These are phyloP conservation scores for Drosophila carrolli DNA, from an alignment of 1,140 invertebrate genomes.

Conservation along the genomic window DNA sequence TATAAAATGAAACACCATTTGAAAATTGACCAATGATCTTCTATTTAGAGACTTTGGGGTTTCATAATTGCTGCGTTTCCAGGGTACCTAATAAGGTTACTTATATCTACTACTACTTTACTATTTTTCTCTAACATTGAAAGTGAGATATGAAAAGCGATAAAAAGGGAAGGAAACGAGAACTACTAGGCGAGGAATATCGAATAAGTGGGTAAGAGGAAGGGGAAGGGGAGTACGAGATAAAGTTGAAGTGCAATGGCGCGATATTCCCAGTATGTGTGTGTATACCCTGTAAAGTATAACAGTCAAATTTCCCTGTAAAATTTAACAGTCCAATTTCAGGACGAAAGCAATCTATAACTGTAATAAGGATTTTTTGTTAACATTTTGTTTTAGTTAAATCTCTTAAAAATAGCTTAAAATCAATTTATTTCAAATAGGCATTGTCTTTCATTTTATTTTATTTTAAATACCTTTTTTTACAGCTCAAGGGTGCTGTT, in stretches of 20 bases:
- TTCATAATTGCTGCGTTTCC: not conserved
- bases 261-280: not conserved
- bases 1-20: too few species aligned
- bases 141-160: slow-evolving; percentile 13
- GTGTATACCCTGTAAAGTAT: not conserved
- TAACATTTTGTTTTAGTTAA: too few species aligned
- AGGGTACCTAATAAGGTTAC: not conserved
- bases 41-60: not conserved
- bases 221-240: not conserved
- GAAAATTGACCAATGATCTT: not conserved
- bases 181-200: not conserved
- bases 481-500: too few species aligned
- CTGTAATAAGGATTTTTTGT: too few species aligned
- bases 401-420: too few species aligned
- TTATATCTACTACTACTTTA: not conserved
- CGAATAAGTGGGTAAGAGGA: not conserved
- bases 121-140: slow-evolving; percentile 18
- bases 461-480: too few species aligned
- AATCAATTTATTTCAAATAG: too few species aligned
- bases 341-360: too few species aligned
- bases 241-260: slow-evolving; percentile 34
- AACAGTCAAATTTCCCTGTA: not conserved
- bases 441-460: too few species aligned
- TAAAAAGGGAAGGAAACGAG: not conserved
- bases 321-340: not conserved